These are phyloP conservation scores for Galemys pyrenaicus DNA, from an alignment of 2,113 vertebrate genomes.

Conservation along the genomic window DNA sequence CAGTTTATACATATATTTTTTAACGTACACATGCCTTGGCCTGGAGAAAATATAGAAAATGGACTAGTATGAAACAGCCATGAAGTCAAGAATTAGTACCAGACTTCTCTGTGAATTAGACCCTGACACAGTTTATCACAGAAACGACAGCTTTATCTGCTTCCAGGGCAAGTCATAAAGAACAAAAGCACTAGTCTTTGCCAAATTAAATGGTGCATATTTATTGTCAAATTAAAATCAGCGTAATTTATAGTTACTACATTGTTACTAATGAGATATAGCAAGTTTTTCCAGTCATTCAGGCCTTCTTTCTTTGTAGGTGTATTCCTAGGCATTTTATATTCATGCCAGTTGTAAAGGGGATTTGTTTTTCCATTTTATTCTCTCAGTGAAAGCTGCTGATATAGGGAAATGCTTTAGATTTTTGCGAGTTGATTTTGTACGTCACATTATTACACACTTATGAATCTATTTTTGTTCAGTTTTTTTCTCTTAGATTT, in stretches of 20 bases:
- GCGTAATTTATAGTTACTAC: neutral
- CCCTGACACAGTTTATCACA: neutral
- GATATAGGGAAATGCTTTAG: neutral
- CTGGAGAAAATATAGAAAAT: neutral
- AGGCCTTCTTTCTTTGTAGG: neutral
- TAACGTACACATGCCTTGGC: neutral
- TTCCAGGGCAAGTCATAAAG: neutral
- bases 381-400: neutral
- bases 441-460: neutral
- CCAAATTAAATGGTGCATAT: neutral
- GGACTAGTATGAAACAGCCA: neutral
- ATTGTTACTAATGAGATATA: fast-evolving
- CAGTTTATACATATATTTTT: conserved; percentile 15
- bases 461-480: neutral
- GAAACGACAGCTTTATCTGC: neutral
- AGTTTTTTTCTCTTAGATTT: neutral
- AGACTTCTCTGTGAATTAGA: fast-evolving
- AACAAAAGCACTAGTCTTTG: neutral
- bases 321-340: neutral
- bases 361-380: neutral
- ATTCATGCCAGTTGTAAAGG: no score
- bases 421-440: neutral
- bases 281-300: neutral
- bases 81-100: neutral
- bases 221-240: neutral